phyloP scores from a whole-genome alignment of 2,797 vertebrate genomes.

The Chlorospingus semifuscus region DNA sequence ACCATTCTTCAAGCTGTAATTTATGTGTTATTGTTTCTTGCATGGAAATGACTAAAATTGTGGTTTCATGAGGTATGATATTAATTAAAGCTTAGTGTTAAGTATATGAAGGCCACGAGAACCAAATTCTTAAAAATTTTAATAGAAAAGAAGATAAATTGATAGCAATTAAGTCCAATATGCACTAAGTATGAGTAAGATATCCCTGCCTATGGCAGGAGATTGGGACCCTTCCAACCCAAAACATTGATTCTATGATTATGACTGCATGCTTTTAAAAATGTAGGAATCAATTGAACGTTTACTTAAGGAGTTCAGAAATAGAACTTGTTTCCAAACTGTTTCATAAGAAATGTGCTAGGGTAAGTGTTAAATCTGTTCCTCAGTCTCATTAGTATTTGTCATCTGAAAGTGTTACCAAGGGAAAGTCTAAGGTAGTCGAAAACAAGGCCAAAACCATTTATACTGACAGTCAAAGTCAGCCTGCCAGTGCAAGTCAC shows the following conservation, averaged over 20 bases:
- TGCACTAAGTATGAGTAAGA: background rate
- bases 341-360: background rate
- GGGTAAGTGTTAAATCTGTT: background rate
- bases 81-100: constrained; percentile 2
- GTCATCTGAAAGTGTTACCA: background rate
- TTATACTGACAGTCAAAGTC: background rate
- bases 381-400: background rate
- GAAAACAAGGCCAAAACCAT: background rate
- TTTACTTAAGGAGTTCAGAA: background rate
- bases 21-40: constrained; percentile 11
- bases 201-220: background rate
- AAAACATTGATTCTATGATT: background rate
- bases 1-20: background rate
- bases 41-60: background rate
- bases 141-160: background rate
- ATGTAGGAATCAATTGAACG: background rate
- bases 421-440: background rate
- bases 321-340: background rate
- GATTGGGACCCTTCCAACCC: background rate
- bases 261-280: background rate
- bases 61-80: background rate
- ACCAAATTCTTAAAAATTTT: background rate
- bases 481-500: background rate
- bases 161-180: background rate
- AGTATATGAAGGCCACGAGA: background rate